Base-by-base conservation (phyloP, 2,888 invertebrate species). In the Apamea anceps region DNA sequence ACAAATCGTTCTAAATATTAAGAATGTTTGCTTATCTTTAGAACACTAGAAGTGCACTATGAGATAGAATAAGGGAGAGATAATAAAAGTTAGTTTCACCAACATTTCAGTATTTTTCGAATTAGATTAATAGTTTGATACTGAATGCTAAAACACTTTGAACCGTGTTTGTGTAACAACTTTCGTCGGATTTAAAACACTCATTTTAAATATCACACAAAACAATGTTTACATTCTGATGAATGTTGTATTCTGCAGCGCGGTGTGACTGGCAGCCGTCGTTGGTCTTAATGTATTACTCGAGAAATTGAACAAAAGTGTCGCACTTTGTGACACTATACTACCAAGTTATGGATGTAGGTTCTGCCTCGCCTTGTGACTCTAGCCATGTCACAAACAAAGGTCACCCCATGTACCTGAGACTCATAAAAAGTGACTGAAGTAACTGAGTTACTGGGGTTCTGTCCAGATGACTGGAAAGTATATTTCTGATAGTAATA, bases 301-400 rank as follows among this genome's bases (percentile, higher is more conserved):
- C 68, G 21, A 75, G 84, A 72, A 78, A 84, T 84, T 84, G 79
- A 87, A 84, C 87, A 57, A 87, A 84, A 84, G 67, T 84, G 65
- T 78, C 84, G 66, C 87, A 75, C 48, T 75, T 72, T 60, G 48
- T n/a, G 87, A 60, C 71, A 54, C 73, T 75, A 42, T 54, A 62
- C 15, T 28, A 57, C 28, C 42, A 15, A n/a, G 60, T 67, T 67
- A 54, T 75, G 60, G 51, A 37, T 62, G 42, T 75, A 62, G n/a
- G 54, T 54, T 25, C n/a, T 42, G 37, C 13, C n/a, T 48, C n/a
- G 42, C 60, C 10, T n/a, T 54, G 25, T 65, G 6, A 18, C 67
- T 45, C 1, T 25, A n/a, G 66, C 32, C 62, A 37, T 62, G 51
- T 57, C 4, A n/a, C 66, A 12, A 65, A 25, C 48, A 28, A 3